Evolutionary conservation across 2,113 vertebrate species (phyloP).

Genomic region (Labrus mixtus): DNA sequence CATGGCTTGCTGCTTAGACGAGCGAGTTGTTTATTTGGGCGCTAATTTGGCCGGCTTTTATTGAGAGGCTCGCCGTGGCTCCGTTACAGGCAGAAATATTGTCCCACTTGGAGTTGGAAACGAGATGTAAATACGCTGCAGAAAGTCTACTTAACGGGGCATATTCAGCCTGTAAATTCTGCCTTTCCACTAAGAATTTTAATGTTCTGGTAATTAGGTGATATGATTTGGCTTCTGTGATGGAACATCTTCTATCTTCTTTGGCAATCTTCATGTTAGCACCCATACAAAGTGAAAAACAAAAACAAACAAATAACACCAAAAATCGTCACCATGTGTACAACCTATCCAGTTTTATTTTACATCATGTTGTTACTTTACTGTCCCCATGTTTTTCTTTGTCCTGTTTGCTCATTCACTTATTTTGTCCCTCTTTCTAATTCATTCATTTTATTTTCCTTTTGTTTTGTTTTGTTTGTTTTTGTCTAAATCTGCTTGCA

Average conservation of each 20-base stretch:
- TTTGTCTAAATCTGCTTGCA: no score
- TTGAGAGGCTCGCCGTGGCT: conserved; percentile 89
- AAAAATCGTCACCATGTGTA: no score
- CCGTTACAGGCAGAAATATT: conserved; percentile 91
- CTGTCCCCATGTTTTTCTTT: no score
- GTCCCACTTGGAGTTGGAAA: conserved; percentile 77
- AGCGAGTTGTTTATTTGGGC: conserved; percentile 75
- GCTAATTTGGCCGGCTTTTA: conserved; percentile 91
- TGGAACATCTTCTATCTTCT: background rate
- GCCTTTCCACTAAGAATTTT: background rate
- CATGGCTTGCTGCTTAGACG: conserved; percentile 76
- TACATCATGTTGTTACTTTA: no score
- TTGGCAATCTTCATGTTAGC: no score
- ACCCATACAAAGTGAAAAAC: no score
- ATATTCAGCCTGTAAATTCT: conserved; percentile 25
- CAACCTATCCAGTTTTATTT: no score
- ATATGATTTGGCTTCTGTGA: background rate
- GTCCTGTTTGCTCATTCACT: no score
- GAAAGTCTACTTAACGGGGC: conserved; percentile 32
- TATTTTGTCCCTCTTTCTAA: no score
- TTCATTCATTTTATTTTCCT: no score
- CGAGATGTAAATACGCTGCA: conserved; percentile 55
- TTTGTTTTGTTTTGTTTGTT: no score
- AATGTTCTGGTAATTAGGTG: conserved; percentile 6
- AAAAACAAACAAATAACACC: no score